phyloP scores from a whole-genome alignment of 92 coral and sea anemone genomes.

The Diadumene lineata region DNA sequence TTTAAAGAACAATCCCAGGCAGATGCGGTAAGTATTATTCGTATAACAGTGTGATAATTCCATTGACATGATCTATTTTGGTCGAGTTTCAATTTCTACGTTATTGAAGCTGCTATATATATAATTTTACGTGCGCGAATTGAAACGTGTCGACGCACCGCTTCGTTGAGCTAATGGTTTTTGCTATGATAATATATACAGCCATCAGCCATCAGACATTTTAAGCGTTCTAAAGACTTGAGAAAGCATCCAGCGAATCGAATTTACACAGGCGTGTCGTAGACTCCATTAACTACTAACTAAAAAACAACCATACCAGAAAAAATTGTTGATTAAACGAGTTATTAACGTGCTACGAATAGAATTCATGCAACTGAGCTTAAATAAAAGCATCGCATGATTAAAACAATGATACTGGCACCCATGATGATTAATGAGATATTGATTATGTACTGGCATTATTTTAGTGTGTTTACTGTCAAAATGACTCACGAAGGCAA shows the following conservation, averaged over 20 bases:
- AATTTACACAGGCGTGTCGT: conserved; percentile 16
- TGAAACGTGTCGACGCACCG: conserved; percentile 34
- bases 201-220: conserved; percentile 27
- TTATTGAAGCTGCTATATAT: no score
- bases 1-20: conserved; percentile 80
- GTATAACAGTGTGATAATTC: background rate
- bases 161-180: conserved; percentile 35
- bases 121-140: conserved; percentile 18
- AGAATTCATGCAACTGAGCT: background rate
- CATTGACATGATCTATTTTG: background rate
- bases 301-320: background rate
- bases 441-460: conserved; percentile 25
- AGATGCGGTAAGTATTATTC: conserved; percentile 60
- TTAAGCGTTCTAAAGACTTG: conserved; percentile 31
- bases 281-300: background rate
- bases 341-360: conserved; percentile 21
- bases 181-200: conserved; percentile 32
- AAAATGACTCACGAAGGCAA: conserved; percentile 6
- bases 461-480: conserved; percentile 21
- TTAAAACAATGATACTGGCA: conserved; percentile 25
- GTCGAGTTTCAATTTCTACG: conserved; percentile 2
- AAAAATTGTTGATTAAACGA: conserved; percentile 1
- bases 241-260: conserved; percentile 4
- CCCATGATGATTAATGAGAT: conserved; percentile 17
- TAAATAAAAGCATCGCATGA: conserved; percentile 13